phyloP scores from a whole-genome alignment of 2,113 vertebrate species.

The Platysteira castanea region DNA sequence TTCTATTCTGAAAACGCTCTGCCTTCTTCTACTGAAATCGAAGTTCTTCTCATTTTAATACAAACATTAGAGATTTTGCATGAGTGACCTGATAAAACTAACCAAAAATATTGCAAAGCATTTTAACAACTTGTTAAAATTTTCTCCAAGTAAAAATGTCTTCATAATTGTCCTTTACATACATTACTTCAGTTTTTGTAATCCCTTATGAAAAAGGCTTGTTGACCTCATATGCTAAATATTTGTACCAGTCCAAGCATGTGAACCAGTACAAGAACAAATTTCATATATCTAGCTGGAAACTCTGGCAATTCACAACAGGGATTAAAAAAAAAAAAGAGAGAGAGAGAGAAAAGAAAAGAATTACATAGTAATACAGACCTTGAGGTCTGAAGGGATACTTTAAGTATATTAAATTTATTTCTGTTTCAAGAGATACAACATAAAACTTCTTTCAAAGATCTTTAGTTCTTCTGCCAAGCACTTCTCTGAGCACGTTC shows the following conservation, averaged over 20 bases:
- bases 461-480: slow-evolving; percentile 39
- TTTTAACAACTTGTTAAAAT: background rate
- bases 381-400: background rate
- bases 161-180: background rate
- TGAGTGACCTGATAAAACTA: background rate
- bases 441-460: slow-evolving; percentile 29
- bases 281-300: background rate
- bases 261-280: background rate
- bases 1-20: background rate
- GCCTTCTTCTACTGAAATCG: background rate
- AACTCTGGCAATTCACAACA: background rate
- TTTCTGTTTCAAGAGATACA: slow-evolving; percentile 41
- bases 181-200: background rate
- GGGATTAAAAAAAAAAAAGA: background rate
- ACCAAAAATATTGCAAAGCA: background rate
- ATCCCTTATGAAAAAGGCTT: background rate
- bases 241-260: background rate
- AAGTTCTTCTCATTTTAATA: background rate
- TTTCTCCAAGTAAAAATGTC: background rate
- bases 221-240: background rate
- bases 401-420: slow-evolving; percentile 30
- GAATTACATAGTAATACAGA: background rate
- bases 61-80: fast-evolving
- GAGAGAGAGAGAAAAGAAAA: background rate
- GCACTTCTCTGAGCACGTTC: background rate